phyloP scores from a whole-genome alignment of 1,140 invertebrate genomes.

The Drosophila teissieri region DNA sequence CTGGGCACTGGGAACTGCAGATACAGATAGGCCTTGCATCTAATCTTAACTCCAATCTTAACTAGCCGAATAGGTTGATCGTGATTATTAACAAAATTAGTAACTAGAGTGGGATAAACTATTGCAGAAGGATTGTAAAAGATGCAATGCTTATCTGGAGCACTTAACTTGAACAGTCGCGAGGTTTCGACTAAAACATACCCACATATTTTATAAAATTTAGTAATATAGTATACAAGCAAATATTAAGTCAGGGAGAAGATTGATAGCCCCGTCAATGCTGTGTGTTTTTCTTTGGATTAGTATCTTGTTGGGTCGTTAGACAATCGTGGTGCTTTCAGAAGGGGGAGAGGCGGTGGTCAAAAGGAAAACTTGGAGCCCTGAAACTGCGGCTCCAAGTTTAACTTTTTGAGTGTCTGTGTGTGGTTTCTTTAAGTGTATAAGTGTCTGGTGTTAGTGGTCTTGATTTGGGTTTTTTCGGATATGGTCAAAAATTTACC shows the following conservation, averaged over 20 bases:
- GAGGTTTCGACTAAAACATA: background rate
- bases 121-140: no score
- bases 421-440: background rate
- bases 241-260: background rate
- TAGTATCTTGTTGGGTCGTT: background rate
- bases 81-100: no score
- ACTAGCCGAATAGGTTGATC: background rate
- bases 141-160: background rate
- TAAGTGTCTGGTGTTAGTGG: constrained; percentile 8
- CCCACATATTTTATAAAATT: no score
- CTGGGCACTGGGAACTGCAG: no score
- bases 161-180: no score
- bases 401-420: background rate
- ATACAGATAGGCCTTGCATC: background rate
- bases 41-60: constrained; percentile 4
- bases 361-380: background rate
- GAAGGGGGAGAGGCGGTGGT: background rate
- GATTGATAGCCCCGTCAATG: background rate
- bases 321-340: background rate
- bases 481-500: constrained; percentile 68
- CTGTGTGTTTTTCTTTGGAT: background rate
- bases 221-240: background rate
- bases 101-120: no score
- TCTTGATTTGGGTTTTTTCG: constrained; percentile 9
- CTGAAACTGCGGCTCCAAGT: no score